These are phyloP conservation scores for Leptarthrus brevirostris DNA, from an alignment of 2,888 invertebrate genomes.

Conservation along the genomic window DNA sequence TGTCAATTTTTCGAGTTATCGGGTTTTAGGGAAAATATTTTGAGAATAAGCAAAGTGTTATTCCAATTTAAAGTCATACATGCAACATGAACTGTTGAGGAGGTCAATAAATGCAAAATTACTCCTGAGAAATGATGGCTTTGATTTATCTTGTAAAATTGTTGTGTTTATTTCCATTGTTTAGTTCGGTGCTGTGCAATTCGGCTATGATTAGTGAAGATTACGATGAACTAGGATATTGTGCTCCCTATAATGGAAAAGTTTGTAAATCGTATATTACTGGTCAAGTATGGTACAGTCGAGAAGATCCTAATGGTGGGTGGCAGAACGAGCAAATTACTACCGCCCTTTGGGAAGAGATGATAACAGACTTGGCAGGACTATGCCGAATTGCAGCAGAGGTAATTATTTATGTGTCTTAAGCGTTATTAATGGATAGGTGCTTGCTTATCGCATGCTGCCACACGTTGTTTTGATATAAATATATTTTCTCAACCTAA, in stretches of 20 bases:
- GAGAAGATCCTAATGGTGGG: constrained; percentile 72
- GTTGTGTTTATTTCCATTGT: constrained; percentile 36
- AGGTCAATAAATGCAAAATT: background rate
- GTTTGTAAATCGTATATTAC: constrained; percentile 77
- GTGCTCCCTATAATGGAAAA: constrained; percentile 88
- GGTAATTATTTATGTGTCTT: constrained; percentile 64
- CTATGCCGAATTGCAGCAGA: constrained; percentile 90
- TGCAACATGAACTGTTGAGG: background rate
- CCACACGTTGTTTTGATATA: constrained; percentile 2
- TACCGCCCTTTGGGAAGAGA: constrained; percentile 85
- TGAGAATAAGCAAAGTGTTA: background rate
- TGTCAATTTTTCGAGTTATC: constrained; percentile 16
- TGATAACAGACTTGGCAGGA: constrained; percentile 81
- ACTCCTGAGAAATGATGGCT: constrained; percentile 6
- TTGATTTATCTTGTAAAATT: background rate
- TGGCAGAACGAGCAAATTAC: constrained; percentile 88
- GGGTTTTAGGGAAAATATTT: background rate
- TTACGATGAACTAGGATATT: constrained; percentile 73
- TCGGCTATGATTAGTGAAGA: constrained; percentile 31
- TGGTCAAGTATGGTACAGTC: constrained; percentile 82
- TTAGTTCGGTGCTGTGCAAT: constrained; percentile 1
- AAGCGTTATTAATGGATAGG: constrained; percentile 48
- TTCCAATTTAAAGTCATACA: background rate
- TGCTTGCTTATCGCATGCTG: constrained; percentile 35
- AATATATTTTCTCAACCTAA: background rate